A percentile compares a stretch with the other conserved stretches of the same genome.
Conservation (phyloP, 64 coral and sea anemone genomes). For the Hydrozoanthus tunicans region DNA sequence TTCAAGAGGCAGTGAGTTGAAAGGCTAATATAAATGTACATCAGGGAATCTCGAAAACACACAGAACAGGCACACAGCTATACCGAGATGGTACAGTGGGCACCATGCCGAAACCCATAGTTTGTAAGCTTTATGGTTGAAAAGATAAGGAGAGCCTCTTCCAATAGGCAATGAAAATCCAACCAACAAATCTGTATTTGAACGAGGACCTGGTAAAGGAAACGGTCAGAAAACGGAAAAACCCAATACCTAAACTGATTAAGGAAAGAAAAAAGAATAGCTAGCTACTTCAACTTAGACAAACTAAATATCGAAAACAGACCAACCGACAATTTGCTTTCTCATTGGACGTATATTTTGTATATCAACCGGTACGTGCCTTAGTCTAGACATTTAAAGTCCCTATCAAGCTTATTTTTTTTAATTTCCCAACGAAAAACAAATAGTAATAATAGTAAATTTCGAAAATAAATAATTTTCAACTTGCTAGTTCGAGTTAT, state of each 20-base stretch:
- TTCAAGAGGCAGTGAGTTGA: background rate
- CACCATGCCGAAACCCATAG: background rate
- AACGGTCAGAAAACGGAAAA: too few relatives aligned
- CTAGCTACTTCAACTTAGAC: background rate
- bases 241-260: background rate
- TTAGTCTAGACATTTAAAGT: background rate
- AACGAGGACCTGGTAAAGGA: background rate
- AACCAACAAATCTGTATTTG: background rate
- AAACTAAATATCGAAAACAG: background rate
- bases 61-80: background rate
- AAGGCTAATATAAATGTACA: background rate
- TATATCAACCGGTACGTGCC: background rate
- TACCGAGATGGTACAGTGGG: background rate
- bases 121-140: background rate
- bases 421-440: too few relatives aligned
- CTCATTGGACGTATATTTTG: background rate
- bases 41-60: slow-evolving; percentile 2
- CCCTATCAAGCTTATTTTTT: background rate
- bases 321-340: background rate
- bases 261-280: background rate
- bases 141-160: background rate
- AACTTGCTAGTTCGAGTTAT: too few relatives aligned
- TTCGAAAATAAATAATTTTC: too few relatives aligned
- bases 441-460: too few relatives aligned
- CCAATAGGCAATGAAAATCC: background rate